phyloP scores from a whole-genome alignment of 2,113 vertebrate genomes.

The Nothobranchius kuhntae region DNA sequence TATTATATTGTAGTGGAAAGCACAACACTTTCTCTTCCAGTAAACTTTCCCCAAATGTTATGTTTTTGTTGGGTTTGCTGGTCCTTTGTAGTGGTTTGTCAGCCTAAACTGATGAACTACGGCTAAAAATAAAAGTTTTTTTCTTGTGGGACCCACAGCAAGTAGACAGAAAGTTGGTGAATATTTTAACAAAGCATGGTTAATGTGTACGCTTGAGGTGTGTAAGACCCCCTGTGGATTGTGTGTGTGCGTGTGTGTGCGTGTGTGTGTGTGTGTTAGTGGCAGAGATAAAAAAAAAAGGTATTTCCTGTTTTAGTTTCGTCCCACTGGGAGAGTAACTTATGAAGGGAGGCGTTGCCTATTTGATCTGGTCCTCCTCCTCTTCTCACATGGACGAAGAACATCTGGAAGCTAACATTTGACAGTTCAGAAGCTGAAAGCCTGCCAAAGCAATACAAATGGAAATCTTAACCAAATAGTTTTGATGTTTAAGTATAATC shows the following conservation, averaged over 20 bases:
- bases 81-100: conserved; percentile 6
- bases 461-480: too few relatives aligned
- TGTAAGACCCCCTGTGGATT: conserved; percentile 51
- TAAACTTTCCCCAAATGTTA: not conserved
- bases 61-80: conserved; percentile 16
- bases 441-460: not conserved
- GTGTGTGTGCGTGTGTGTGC: conserved; percentile 1
- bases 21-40: conserved; percentile 10
- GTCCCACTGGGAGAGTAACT: conserved; percentile 37
- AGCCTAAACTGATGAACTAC: not conserved
- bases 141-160: not conserved
- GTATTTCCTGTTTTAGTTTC: conserved; percentile 58
- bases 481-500: too few relatives aligned
- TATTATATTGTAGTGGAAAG: conserved; percentile 26
- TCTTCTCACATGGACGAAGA: conserved; percentile 24
- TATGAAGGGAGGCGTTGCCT: conserved; percentile 16
- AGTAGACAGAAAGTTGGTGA: conserved; percentile 22
- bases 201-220: conserved; percentile 61
- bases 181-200: conserved; percentile 59
- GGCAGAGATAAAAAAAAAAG: conserved; percentile 52
- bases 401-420: conserved; percentile 6
- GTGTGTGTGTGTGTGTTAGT: conserved; percentile 3
- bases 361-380: conserved; percentile 37
- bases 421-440: conserved; percentile 8
- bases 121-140: not conserved